These are phyloP conservation scores for Onychomys leucogaster DNA, from an alignment of 2,797 vertebrate genomes.

Conservation along the genomic window DNA sequence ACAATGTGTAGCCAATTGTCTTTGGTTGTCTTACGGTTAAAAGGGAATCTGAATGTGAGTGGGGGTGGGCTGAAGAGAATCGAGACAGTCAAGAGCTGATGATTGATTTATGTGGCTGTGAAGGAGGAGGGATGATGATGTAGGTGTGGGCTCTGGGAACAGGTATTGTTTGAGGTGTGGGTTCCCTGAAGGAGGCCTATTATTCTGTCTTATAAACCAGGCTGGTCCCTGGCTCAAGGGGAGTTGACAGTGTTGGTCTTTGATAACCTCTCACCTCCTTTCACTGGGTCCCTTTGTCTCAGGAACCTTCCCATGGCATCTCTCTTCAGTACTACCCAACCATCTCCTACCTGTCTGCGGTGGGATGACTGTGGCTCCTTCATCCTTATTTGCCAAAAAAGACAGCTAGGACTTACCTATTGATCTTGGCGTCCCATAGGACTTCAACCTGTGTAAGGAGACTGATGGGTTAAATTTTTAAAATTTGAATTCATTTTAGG, in stretches of 20 bases:
- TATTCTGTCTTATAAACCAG: not conserved
- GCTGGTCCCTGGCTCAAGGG: not conserved
- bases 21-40: not conserved
- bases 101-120: slow-evolving; percentile 63
- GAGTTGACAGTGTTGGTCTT: slow-evolving; percentile 34
- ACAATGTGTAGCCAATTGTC: not conserved
- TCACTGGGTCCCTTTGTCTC: not conserved
- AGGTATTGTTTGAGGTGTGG: slow-evolving; percentile 32
- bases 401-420: not conserved
- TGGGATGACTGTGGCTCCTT: not conserved
- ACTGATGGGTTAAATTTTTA: not conserved
- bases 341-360: not conserved
- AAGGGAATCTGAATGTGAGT: not conserved
- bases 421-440: not conserved
- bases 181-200: slow-evolving; percentile 36
- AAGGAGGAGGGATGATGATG: not conserved
- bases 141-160: slow-evolving; percentile 5
- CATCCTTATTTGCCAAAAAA: not conserved
- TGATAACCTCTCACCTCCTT: slow-evolving; percentile 1
- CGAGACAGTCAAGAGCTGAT: not conserved
- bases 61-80: not conserved
- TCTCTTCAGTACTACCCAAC: not conserved
- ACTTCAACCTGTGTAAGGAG: not conserved
- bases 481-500: slow-evolving; percentile 19
- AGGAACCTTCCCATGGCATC: not conserved